Evolutionary conservation across 2,888 invertebrate species (phyloP), one percentile per base, ranked within the genome.

Genomic region (Itoplectis maculator): DNA sequence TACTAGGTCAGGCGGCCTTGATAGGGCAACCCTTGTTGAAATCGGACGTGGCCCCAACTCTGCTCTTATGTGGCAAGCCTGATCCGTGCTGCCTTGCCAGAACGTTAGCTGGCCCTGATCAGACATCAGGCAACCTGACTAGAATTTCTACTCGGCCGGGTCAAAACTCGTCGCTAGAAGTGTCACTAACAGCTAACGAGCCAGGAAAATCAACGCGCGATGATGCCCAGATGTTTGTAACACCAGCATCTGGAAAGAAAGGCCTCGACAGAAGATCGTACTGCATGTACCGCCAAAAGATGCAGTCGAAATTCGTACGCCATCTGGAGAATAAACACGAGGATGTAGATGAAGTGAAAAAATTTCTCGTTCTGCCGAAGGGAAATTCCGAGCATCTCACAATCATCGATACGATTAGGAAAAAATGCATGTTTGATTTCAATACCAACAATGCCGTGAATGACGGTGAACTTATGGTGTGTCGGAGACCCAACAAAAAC

Each of bases 381-480:
- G 37, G 40, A 49, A 65, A 66, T 54, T 49, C 13, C 8, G 78
- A 81, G 23, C 70, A 78, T 15, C 42, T 29, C 8, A 65, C 70
- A 54, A 76, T 81, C 15, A 84, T 85, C 37, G 75, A 65, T 0
- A 49, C 42, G 1, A 74, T 83, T 1, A 56, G 81, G 15, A 79
- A 76, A 65, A 70, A 72, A 18, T 84, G 81, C 20, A 75, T 81
- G 73, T 83, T 81, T 23, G 23, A 82, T 5, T 81, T 78, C 15
- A 61, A 56, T 54, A 84, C 82, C 0, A 65, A 81, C 35, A 40
- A 72, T 5, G 23, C 70, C 7, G 74, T 80, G 0, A 85, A 85
- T 18, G 78, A 78, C 9, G 84, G 84, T 5, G 66, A 75, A 45
- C 65, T 86, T 7, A 79, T 85, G 74, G 84, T 84, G 9, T 70